phyloP scores from a whole-genome alignment of 2,888 invertebrate genomes.

The Salpingus planirostris region DNA sequence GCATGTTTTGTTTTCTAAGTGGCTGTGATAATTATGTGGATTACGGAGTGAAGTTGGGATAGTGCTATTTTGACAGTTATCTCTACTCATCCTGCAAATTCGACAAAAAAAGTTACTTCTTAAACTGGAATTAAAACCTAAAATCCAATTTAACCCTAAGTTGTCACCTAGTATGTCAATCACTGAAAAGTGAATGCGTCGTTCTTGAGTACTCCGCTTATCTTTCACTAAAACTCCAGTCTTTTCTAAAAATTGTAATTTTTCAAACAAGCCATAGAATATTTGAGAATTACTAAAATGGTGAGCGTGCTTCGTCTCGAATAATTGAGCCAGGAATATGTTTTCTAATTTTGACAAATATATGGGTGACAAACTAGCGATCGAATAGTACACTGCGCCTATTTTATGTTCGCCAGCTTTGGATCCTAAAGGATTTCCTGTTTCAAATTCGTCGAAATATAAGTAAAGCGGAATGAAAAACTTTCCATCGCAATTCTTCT shows the following conservation, averaged over 20 bases:
- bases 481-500: not conserved
- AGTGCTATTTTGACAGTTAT: not conserved
- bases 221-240: not conserved
- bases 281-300: not conserved
- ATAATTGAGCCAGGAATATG: not conserved
- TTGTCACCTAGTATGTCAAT: not conserved
- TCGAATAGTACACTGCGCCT: slow-evolving; percentile 5
- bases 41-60: not conserved
- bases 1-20: not conserved
- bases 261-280: not conserved
- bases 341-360: not conserved
- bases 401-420: slow-evolving; percentile 12
- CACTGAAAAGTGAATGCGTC: not conserved
- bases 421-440: slow-evolving; percentile 11
- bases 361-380: not conserved
- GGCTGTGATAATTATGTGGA: not conserved
- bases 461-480: slow-evolving; percentile 4
- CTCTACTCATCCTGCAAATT: not conserved
- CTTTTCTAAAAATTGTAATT: not conserved
- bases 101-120: not conserved
- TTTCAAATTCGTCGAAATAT: slow-evolving; percentile 14
- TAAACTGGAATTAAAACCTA: not conserved
- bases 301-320: not conserved
- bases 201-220: not conserved
- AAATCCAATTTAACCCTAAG: not conserved